Evolutionary conservation across 2,888 invertebrate species (phyloP), one percentile per base, ranked within the genome.

Genomic region (Pyrrhosoma nymphula): DNA sequence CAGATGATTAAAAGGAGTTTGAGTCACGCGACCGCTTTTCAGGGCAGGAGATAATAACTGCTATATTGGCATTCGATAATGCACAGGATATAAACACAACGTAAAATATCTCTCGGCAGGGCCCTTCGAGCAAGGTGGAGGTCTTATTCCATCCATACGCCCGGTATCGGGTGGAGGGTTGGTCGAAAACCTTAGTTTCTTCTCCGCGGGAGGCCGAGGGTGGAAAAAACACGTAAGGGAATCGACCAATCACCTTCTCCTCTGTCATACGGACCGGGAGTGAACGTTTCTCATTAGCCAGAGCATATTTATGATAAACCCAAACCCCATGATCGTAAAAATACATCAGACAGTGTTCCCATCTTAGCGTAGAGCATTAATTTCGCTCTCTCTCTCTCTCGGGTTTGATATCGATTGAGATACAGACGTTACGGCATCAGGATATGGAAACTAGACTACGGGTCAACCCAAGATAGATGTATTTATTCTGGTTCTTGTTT

Each of bases 261-360:
- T 16, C 82, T 18, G 12, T 30, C 75, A 8, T 30, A 75, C 75
- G 10, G 75, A 30, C 82, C 82, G 35, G 4, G 35, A 82, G 35
- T 82, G 82, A 82, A 18, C 82, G 82, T 82, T 82, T 82, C 82
- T 82, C 82, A 82, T 82, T 82, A 82, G 14, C 30, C 18, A 3
- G 82, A 82, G 35, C 82, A 35, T 82, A 35, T 82, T 82, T 82
- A 82, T 82, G 82, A 82, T 35, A 82, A 82, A 82, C n/a, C 35
- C 35, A 82, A 82, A 69, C n/a, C 69, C n/a, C 69, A 69, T 69
- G 12, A n/a, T 35, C 82, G 82, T 82, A 82, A 82, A 82, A 82
- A 82, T 12, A 35, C 0, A 82, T 35, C 16, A 18, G 82, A 35
- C 23, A 6, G 35, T 82, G 82, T 82, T 82, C 26, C 16, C 35